A percentile compares a stretch with the other conserved stretches of the same genome.
Evolutionary conservation across 1,140 invertebrate genomes (phyloP).

Genomic region (Coboldia fuscipes): DNA sequence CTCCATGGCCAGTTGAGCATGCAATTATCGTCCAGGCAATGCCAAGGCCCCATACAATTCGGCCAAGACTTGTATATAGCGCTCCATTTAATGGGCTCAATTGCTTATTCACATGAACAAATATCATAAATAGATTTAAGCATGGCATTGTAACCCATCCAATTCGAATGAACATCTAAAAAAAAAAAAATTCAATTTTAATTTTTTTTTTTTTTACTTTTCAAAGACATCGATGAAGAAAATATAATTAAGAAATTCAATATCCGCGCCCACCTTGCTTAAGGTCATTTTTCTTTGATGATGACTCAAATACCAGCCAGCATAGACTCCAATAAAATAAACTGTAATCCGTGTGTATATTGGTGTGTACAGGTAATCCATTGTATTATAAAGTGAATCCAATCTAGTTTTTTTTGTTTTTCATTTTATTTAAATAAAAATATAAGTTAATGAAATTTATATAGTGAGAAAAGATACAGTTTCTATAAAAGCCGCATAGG

Average conservation of each 20-base stretch:
- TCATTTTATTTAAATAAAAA: neutral
- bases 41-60: conserved; percentile 25
- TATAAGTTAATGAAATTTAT: neutral
- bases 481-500: neutral
- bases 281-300: conserved; percentile 20
- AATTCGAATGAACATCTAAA: conserved; percentile 12
- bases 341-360: conserved; percentile 26
- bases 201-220: neutral
- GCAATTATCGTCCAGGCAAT: conserved; percentile 26
- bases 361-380: conserved; percentile 22
- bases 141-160: conserved; percentile 19
- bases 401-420: conserved; percentile 7
- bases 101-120: conserved; percentile 18
- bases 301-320: conserved; percentile 19
- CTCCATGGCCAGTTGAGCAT: conserved; percentile 23
- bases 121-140: conserved; percentile 22
- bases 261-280: conserved; percentile 13
- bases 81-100: conserved; percentile 17
- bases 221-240: neutral
- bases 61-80: conserved; percentile 21
- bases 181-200: conserved; percentile 2
- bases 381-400: conserved; percentile 18
- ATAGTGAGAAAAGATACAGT: neutral
- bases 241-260: conserved; percentile 1
- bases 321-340: conserved; percentile 24